phyloP scores from a whole-genome alignment of 2,797 vertebrate genomes.

The Leptatherina wallacei region DNA sequence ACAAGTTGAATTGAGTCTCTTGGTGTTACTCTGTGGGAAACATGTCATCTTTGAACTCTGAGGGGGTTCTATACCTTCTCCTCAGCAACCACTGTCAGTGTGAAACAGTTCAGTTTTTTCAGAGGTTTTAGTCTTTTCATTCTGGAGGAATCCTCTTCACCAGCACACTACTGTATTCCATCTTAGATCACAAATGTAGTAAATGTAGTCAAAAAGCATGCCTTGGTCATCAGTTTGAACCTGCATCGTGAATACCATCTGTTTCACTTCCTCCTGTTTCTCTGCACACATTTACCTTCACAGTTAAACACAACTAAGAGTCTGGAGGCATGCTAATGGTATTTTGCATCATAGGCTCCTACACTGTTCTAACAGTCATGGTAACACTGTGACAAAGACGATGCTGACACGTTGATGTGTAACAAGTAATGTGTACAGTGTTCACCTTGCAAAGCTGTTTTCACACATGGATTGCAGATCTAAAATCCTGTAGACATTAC shows the following conservation, averaged over 20 bases:
- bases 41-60: constrained; percentile 81
- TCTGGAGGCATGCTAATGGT: background rate
- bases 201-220: background rate
- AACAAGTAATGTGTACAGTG: background rate
- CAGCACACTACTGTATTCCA: constrained; percentile 41
- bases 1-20: constrained; percentile 67
- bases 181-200: background rate
- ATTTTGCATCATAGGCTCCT: background rate
- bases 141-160: constrained; percentile 20
- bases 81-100: constrained; percentile 62
- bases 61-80: constrained; percentile 47
- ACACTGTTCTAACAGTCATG: background rate
- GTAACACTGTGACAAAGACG: background rate
- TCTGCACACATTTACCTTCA: constrained; percentile 2
- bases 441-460: background rate
- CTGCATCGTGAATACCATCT: background rate
- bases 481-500: too few species aligned
- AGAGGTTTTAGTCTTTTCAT: constrained; percentile 18
- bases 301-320: background rate
- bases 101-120: constrained; percentile 40
- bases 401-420: background rate
- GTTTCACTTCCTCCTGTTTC: background rate
- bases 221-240: background rate
- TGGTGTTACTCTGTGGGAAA: constrained; percentile 78
- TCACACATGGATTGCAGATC: too few species aligned